These are phyloP conservation scores for Homarus gammarus DNA, from an alignment of 2,888 invertebrate species.

Conservation along the genomic window DNA sequence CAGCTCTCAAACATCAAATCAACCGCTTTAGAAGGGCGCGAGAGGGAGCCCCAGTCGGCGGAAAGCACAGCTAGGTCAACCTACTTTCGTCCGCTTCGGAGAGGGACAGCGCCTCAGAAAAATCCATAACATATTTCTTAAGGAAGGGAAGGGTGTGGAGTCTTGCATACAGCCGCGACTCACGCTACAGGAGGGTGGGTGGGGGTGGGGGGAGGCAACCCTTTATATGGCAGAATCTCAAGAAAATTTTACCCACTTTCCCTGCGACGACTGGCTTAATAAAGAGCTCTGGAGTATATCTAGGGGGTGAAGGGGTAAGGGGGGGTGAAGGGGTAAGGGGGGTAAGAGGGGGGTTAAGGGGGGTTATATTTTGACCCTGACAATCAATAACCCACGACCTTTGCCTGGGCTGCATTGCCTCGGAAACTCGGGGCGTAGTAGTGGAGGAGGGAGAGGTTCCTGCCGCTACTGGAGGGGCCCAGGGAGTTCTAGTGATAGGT, in stretches of 20 bases:
- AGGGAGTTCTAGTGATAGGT: too few relatives aligned
- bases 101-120: conserved; percentile 10
- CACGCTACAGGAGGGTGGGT: too few relatives aligned
- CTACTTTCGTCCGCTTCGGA: conserved; percentile 1
- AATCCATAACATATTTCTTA: conserved; percentile 54
- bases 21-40: neutral
- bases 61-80: neutral
- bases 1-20: too few relatives aligned
- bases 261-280: conserved; percentile 16
- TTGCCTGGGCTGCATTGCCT: too few relatives aligned
- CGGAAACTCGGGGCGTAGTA: too few relatives aligned
- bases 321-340: neutral
- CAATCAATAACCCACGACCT: too few relatives aligned
- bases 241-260: neutral
- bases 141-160: conserved; percentile 39
- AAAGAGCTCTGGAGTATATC: neutral
- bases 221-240: neutral
- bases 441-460: too few relatives aligned
- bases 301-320: neutral
- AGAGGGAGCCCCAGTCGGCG: neutral
- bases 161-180: neutral
- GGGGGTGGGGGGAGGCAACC: too few relatives aligned
- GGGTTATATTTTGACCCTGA: too few relatives aligned
- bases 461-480: too few relatives aligned
- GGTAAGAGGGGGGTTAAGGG: too few relatives aligned